These are phyloP conservation scores for Dioctria linearis DNA, from an alignment of 2,888 invertebrate species.

Conservation along the genomic window DNA sequence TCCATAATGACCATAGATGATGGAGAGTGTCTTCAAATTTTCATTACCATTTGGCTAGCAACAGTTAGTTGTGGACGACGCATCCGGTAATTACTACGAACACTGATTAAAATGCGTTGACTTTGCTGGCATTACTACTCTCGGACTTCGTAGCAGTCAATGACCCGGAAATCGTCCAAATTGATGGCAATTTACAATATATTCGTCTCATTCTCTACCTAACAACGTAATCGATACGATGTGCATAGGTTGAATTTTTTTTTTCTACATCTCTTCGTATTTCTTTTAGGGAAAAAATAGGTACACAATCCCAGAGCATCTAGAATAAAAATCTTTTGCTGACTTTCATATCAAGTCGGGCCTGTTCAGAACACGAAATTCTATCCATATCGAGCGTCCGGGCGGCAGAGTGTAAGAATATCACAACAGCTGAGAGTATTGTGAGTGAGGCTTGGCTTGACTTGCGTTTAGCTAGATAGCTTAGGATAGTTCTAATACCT, in stretches of 20 bases:
- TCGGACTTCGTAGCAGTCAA: slow-evolving; percentile 63
- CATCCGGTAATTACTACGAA: slow-evolving; percentile 70
- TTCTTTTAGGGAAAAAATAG: not conserved
- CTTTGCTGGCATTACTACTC: slow-evolving; percentile 55
- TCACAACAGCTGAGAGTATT: not conserved
- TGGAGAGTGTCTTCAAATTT: slow-evolving; percentile 44
- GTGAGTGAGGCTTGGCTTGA: not conserved
- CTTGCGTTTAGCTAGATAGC: not conserved
- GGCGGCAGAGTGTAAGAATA: too few relatives aligned
- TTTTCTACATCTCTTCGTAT: not conserved
- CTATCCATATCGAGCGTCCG: not conserved
- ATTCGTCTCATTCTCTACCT: slow-evolving; percentile 22
- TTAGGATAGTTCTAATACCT: slow-evolving; percentile 17
- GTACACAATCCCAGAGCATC: slow-evolving; percentile 6
- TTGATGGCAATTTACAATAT: slow-evolving; percentile 59
- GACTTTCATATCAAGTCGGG: slow-evolving; percentile 37
- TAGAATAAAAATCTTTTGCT: slow-evolving; percentile 26
- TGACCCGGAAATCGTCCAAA: slow-evolving; percentile 71
- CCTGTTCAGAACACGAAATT: slow-evolving; percentile 12
- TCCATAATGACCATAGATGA: slow-evolving; percentile 24
- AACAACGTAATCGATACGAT: slow-evolving; percentile 44
- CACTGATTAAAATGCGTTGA: slow-evolving; percentile 70
- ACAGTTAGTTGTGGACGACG: slow-evolving; percentile 58
- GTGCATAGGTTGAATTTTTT: slow-evolving; percentile 21
- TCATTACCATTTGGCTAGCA: slow-evolving; percentile 45